Conservation (phyloP, 2,888 invertebrate species). For the Andrena bucephala region DNA sequence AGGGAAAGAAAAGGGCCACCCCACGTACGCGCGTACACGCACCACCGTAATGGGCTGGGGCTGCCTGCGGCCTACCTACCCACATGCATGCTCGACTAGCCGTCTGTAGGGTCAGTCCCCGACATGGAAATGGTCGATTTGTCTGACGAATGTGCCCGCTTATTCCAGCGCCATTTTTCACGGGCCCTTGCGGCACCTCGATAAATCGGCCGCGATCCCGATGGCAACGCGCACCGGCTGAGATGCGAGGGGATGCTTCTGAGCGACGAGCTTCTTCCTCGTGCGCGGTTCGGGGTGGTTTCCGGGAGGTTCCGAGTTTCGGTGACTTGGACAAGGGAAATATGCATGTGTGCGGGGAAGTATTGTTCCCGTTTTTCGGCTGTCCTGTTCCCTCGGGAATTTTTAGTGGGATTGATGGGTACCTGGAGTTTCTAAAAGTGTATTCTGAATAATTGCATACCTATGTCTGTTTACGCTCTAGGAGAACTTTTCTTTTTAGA, state of each 20-base stretch:
- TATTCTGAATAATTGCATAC: too few species aligned
- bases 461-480: too few species aligned
- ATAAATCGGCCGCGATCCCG: conserved; percentile 31
- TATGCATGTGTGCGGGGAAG: too few species aligned
- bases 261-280: too few species aligned
- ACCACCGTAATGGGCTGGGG: conserved; percentile 53
- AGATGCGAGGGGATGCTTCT: neutral
- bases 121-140: conserved; percentile 63
- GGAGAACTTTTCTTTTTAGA: too few species aligned
- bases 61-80: conserved; percentile 51
- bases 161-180: conserved; percentile 47
- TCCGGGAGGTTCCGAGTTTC: too few species aligned
- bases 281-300: too few species aligned
- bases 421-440: too few species aligned
- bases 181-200: conserved; percentile 13
- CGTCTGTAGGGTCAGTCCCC: conserved; percentile 51
- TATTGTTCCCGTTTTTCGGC: too few species aligned
- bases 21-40: conserved; percentile 65
- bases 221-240: neutral
- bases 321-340: too few species aligned
- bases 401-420: too few species aligned
- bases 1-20: conserved; percentile 60
- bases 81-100: conserved; percentile 48
- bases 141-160: conserved; percentile 53
- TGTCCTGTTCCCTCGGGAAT: too few species aligned